phyloP scores from a whole-genome alignment of 1,140 invertebrate genomes.

The Aphidius gifuensis region DNA sequence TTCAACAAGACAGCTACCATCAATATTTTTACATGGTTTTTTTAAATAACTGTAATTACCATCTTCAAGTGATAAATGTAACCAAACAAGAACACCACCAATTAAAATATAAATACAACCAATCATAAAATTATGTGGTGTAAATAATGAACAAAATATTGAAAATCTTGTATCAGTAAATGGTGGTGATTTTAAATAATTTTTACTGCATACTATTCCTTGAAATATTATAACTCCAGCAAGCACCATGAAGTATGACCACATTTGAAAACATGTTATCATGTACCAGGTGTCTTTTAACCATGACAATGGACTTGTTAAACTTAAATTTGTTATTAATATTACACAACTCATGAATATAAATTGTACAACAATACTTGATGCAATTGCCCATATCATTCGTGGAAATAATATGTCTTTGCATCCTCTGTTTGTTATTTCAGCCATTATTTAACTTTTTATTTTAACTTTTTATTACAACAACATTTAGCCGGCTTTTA shows the following conservation, averaged over 20 bases:
- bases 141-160: slow-evolving; percentile 61
- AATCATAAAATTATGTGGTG: slow-evolving; percentile 60
- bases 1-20: slow-evolving; percentile 52
- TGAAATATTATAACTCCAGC: slow-evolving; percentile 56
- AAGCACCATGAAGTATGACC: slow-evolving; percentile 58
- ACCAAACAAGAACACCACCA: slow-evolving; percentile 60
- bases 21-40: slow-evolving; percentile 32
- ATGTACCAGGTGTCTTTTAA: slow-evolving; percentile 50
- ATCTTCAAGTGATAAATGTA: slow-evolving; percentile 62
- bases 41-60: slow-evolving; percentile 54
- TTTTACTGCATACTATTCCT: slow-evolving; percentile 61
- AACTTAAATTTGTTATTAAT: slow-evolving; percentile 56
- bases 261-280: slow-evolving; percentile 56
- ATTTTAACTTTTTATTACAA: too few species aligned
- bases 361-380: slow-evolving; percentile 55
- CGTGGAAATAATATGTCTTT: slow-evolving; percentile 53
- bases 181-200: slow-evolving; percentile 53
- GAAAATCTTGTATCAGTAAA: slow-evolving; percentile 63
- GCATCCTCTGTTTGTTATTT: slow-evolving; percentile 33
- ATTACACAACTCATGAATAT: slow-evolving; percentile 56
- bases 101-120: slow-evolving; percentile 58
- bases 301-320: slow-evolving; percentile 57
- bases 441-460: slow-evolving; percentile 21
- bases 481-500: too few species aligned
- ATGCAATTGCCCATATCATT: slow-evolving; percentile 51